Evolutionary conservation across 2,113 vertebrate genomes (phyloP).

Genomic region (Sterrhoptilus dennistouni): DNA sequence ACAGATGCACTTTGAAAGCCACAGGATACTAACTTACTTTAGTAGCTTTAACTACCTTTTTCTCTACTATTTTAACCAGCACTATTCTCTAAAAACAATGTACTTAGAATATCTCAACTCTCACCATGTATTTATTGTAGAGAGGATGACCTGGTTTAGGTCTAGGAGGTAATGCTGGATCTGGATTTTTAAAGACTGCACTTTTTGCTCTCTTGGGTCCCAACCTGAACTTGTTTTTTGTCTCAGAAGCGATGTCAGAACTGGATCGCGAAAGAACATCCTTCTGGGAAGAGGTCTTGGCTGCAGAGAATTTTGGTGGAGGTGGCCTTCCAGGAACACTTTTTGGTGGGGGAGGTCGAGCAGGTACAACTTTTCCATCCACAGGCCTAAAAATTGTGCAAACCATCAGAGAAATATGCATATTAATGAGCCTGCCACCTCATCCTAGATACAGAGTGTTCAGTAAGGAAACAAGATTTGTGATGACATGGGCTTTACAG

Average conservation of each 20-base stretch:
- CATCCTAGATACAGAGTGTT: neutral
- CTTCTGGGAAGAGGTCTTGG: constrained; percentile 61
- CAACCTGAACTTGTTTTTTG: constrained; percentile 56
- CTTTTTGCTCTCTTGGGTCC: constrained; percentile 78
- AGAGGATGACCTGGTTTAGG: constrained; percentile 91
- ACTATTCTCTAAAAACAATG: neutral
- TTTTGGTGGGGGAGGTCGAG: constrained; percentile 81
- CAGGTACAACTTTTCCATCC: constrained; percentile 76
- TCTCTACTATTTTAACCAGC: neutral
- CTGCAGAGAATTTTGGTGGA: constrained; percentile 76
- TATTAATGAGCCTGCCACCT: neutral
- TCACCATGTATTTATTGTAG: constrained; percentile 93
- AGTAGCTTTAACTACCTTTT: neutral
- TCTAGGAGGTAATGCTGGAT: constrained; percentile 87
- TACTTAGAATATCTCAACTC: neutral
- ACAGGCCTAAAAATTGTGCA: constrained; percentile 66
- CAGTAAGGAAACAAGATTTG: neutral
- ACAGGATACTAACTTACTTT: neutral
- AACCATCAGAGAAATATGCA: neutral
- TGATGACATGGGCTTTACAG: neutral
- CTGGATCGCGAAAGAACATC: constrained; percentile 57
- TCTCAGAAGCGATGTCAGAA: constrained; percentile 67
- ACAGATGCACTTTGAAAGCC: neutral
- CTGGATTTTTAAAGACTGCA: constrained; percentile 74
- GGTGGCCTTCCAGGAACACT: constrained; percentile 84